phyloP scores from a whole-genome alignment of 2,797 vertebrate genomes.

The Miopithecus talapoin region DNA sequence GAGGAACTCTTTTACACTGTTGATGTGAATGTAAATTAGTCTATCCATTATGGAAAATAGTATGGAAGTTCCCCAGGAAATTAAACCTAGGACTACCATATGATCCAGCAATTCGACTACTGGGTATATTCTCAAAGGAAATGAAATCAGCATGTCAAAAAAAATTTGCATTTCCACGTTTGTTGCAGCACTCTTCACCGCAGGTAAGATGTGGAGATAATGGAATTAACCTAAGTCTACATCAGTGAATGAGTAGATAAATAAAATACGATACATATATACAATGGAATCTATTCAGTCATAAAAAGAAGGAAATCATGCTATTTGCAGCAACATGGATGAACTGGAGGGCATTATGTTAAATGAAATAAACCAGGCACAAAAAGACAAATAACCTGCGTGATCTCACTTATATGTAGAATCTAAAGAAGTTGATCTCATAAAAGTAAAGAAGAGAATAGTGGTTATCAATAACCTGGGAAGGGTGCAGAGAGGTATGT shows the following conservation, averaged over 20 bases:
- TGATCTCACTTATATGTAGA: neutral
- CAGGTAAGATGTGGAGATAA: neutral
- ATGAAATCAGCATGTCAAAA: neutral
- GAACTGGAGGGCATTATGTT: neutral
- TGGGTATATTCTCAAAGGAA: neutral
- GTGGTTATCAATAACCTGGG: too few relatives aligned
- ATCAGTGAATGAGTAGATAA: neutral
- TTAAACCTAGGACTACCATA: neutral
- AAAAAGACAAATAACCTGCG: neutral
- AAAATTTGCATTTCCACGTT: neutral
- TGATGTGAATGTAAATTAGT: neutral
- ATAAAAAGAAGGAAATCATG: neutral
- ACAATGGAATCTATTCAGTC: neutral
- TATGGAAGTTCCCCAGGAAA: neutral
- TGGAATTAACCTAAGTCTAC: neutral
- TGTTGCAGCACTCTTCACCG: neutral
- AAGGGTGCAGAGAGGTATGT: neutral
- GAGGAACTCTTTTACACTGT: neutral
- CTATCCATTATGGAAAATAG: neutral
- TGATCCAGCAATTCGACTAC: too few relatives aligned
- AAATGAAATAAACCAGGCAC: neutral
- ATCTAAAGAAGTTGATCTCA: neutral
- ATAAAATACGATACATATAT: neutral
- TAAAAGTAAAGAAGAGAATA: neutral
- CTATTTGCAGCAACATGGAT: neutral